These are phyloP conservation scores for Pristionchus exspectatus DNA, from an alignment of 2,888 invertebrate species.

Conservation along the genomic window DNA sequence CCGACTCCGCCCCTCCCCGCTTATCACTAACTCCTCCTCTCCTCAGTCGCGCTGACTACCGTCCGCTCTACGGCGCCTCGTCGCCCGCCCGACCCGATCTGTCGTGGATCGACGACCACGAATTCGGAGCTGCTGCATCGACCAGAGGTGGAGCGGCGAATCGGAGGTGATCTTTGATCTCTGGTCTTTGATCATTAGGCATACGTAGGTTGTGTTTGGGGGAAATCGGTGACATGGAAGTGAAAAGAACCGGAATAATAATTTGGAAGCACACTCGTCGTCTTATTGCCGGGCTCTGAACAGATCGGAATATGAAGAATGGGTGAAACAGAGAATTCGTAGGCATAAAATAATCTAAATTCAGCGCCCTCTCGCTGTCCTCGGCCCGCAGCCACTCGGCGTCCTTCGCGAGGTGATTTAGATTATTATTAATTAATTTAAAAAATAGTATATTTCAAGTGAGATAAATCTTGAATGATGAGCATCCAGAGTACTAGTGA, in stretches of 20 bases:
- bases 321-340: not conserved
- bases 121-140: not conserved
- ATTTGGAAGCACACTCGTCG: not conserved
- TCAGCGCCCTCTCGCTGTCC: conserved; percentile 13
- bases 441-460: no score
- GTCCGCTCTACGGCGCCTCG: conserved; percentile 31
- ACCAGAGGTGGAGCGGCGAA: not conserved
- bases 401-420: conserved; percentile 1
- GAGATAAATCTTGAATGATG: no score
- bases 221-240: no score
- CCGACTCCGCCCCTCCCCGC: no score
- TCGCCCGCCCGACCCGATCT: conserved; percentile 34
- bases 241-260: no score
- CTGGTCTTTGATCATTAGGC: not conserved
- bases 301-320: not conserved
- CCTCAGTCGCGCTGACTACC: conserved; percentile 7
- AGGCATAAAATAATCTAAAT: not conserved
- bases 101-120: conserved; percentile 46
- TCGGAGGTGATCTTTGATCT: conserved; percentile 3
- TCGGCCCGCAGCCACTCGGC: conserved; percentile 26
- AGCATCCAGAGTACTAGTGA: no score
- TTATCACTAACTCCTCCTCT: not conserved
- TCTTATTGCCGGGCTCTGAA: not conserved
- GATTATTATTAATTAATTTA: no score
- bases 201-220: no score